These are phyloP conservation scores for Dicyrtoma fusca DNA, from an alignment of 2,888 invertebrate genomes.

Conservation along the genomic window DNA sequence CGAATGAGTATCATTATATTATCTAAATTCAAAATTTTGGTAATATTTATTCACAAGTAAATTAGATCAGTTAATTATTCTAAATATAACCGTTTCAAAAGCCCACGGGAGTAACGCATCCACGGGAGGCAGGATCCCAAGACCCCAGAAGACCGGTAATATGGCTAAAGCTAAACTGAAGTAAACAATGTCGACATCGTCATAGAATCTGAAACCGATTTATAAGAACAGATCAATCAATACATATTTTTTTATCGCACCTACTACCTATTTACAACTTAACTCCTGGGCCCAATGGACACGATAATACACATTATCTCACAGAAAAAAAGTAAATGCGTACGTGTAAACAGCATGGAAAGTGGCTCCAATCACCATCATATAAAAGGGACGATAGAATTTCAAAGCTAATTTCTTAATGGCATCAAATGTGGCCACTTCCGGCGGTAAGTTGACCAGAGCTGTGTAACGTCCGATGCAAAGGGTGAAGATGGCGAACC, in stretches of 20 bases:
- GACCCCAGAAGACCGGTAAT: constrained; percentile 48
- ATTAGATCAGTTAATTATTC: background rate
- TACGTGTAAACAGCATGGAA: constrained; percentile 17
- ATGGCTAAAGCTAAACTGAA: constrained; percentile 29
- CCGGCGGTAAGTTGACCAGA: constrained; percentile 47
- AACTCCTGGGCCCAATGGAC: too few relatives aligned
- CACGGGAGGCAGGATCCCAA: constrained; percentile 51
- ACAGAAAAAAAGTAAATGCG: too few relatives aligned
- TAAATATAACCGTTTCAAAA: constrained; percentile 52
- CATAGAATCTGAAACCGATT: background rate
- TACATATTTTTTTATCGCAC: too few relatives aligned
- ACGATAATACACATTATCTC: too few relatives aligned
- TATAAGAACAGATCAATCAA: too few relatives aligned
- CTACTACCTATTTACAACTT: too few relatives aligned
- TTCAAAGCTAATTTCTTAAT: constrained; percentile 43
- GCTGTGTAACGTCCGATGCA: constrained; percentile 53
- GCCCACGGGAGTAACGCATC: constrained; percentile 53
- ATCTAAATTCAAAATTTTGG: background rate
- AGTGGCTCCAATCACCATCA: constrained; percentile 37
- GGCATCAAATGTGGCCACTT: constrained; percentile 53
- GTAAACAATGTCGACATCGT: background rate
- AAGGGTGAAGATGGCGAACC: constrained; percentile 48
- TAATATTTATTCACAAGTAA: background rate
- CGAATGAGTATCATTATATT: too few relatives aligned
- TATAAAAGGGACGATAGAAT: constrained; percentile 50